Conservation (phyloP, 64 coral and sea anemone species). For the Dendrophyllia cribrosa region DNA sequence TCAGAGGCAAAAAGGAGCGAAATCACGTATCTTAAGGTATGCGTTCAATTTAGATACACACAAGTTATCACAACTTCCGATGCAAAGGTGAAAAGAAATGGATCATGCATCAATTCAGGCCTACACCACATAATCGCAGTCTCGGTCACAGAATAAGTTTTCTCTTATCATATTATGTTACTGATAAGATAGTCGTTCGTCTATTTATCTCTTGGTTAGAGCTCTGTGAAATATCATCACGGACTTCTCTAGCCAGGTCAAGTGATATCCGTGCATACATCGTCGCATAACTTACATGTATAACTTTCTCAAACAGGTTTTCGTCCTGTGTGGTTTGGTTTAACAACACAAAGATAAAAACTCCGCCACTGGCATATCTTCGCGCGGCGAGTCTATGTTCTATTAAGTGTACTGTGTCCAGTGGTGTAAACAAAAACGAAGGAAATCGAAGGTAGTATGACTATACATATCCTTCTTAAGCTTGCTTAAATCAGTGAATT, state of each 20-base stretch:
- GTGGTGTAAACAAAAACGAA: no score
- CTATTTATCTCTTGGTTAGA: neutral
- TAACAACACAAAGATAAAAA: no score
- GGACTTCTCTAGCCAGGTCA: neutral
- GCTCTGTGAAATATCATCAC: constrained; percentile 5
- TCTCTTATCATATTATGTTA: constrained; percentile 22
- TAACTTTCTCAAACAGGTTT: neutral
- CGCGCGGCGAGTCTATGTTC: no score
- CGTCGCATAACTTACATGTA: neutral
- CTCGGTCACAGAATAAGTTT: neutral
- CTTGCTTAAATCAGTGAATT: no score
- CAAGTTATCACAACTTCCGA: neutral
- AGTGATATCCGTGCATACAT: neutral
- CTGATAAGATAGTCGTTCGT: constrained; percentile 20
- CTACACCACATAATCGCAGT: neutral
- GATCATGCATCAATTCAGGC: neutral
- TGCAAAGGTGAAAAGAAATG: neutral
- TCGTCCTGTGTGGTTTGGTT: neutral
- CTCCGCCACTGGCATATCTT: no score
- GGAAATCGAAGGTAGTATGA: no score
- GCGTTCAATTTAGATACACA: neutral
- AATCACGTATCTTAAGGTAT: neutral
- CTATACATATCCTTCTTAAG: no score
- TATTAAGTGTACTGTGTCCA: no score
- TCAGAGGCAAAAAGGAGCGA: neutral